These are phyloP conservation scores for Rhagonycha lutea DNA, from an alignment of 2,888 invertebrate genomes.

Conservation along the genomic window DNA sequence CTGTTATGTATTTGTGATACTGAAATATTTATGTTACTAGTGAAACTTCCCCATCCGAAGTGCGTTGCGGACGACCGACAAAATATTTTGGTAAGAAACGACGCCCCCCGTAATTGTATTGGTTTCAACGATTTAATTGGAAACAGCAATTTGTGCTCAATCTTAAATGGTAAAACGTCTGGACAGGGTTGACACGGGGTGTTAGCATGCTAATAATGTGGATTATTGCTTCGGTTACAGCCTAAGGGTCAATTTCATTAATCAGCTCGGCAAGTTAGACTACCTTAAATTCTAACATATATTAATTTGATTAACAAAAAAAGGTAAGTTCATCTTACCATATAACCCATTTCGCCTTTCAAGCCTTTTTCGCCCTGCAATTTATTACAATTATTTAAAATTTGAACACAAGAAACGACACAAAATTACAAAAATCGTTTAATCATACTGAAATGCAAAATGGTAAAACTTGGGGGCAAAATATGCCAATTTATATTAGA, in stretches of 20 bases:
- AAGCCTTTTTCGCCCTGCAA: constrained; percentile 75
- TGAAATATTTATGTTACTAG: not conserved
- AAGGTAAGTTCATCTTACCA: constrained; percentile 62
- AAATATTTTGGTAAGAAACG: not conserved
- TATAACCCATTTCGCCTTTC: constrained; percentile 74
- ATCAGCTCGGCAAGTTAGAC: constrained; percentile 32
- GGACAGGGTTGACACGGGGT: constrained; percentile 42
- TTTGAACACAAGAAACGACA: not conserved
- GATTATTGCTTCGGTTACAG: constrained; percentile 31
- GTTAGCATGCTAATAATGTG: constrained; percentile 44
- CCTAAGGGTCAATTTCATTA: constrained; percentile 36
- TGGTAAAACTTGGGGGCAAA: not conserved
- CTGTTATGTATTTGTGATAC: not conserved
- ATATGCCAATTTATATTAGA: constrained; percentile 45
- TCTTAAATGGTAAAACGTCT: constrained; percentile 26
- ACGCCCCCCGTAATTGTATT: not conserved
- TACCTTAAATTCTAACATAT: constrained; percentile 18
- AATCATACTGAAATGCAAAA: not conserved
- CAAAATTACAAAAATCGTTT: not conserved
- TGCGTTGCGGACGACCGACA: not conserved
- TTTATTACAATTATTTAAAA: constrained; percentile 22
- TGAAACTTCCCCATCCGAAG: not conserved
- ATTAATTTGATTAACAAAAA: constrained; percentile 10
- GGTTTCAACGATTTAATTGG: not conserved
- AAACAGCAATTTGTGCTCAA: constrained; percentile 18